Evolutionary conservation across 2,113 vertebrate species (phyloP), one percentile per base, ranked within the genome.

Genomic region (Hyaena hyaena): DNA sequence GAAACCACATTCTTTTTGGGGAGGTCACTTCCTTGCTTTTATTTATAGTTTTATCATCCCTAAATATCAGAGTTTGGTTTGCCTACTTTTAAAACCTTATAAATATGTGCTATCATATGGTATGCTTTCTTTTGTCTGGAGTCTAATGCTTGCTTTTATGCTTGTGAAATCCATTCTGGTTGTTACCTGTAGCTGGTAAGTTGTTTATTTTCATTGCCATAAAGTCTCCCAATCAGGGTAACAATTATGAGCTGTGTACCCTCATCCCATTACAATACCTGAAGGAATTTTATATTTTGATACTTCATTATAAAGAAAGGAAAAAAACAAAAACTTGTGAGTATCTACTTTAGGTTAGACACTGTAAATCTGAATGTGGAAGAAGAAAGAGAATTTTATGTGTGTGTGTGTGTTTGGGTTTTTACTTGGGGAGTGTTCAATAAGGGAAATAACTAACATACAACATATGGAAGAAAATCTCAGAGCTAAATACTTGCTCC

Each of bases 41-140:
- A 92, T 89, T 92, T 96, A 55, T 58, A 74, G 91, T 84, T 93
- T 94, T 94, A 80, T 90, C 69, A 84, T 61, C 48, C 69, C 68
- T 66, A 43, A 92, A 94, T 77, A 39, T 50, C 71, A n/a, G 55
- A 80, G 48, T 58, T 88, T 79, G 31, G 24, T 94, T 91, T 45
- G 26, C 45, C 17, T 39, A 53, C 68, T 84, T 88, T 79, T 88
- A 39, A 80, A 55, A 66, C 4, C 79, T 91, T 55, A 26, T 86
- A 35, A 81, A 68, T 85, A 33, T 50, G 53, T 50, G 50, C 48
- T 39, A 9, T 73, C 26, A 61, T 61, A n/a, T 14, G 33, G 21
- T 31, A 31, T 86, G 45, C 12, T 14, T 71, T 68, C 58, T 88
- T 96, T 82, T 65, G 11, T 63, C 69, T 97, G n/a, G 45, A 65